Percentiles rank a stretch among this genome's conserved stretches.
Evolutionary conservation across 2,797 vertebrate species (phyloP).

Genomic region (Poliocrania exsul): DNA sequence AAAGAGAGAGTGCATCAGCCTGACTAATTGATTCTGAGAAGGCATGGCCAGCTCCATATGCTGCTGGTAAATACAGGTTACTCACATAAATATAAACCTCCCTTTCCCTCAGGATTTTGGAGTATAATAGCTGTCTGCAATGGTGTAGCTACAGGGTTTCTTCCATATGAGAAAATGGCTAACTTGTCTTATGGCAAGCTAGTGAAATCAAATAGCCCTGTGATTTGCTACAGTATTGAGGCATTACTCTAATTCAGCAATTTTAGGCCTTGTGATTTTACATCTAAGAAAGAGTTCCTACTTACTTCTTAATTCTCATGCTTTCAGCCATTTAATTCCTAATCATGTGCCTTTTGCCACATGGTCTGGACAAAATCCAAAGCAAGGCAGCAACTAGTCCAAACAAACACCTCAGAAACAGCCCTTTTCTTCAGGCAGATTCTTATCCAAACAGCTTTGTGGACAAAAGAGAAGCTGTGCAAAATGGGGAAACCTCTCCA

Average conservation of each 20-base stretch:
- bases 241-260: background rate
- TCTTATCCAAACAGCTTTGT: conserved; percentile 15
- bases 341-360: conserved; percentile 61
- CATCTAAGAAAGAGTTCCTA: background rate
- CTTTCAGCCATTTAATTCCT: conserved; percentile 65
- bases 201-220: background rate
- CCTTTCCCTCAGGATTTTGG: background rate
- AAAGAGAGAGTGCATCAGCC: conserved; percentile 33
- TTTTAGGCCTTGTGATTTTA: conserved; percentile 31
- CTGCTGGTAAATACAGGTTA: background rate
- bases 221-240: background rate
- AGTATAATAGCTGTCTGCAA: background rate
- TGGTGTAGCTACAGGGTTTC: background rate
- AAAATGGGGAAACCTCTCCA: background rate
- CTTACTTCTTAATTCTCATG: conserved; percentile 56
- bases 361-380: conserved; percentile 54
- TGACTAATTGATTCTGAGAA: conserved; percentile 52
- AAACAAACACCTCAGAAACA: conserved; percentile 34
- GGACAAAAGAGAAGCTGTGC: conserved; percentile 10
- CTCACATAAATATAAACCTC: background rate
- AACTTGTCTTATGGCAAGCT: background rate
- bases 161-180: background rate
- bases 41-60: background rate
- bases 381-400: conserved; percentile 12
- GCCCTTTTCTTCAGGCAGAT: background rate